phyloP scores from a whole-genome alignment of 2,888 invertebrate species.

The Apomyelois bistriatella region DNA sequence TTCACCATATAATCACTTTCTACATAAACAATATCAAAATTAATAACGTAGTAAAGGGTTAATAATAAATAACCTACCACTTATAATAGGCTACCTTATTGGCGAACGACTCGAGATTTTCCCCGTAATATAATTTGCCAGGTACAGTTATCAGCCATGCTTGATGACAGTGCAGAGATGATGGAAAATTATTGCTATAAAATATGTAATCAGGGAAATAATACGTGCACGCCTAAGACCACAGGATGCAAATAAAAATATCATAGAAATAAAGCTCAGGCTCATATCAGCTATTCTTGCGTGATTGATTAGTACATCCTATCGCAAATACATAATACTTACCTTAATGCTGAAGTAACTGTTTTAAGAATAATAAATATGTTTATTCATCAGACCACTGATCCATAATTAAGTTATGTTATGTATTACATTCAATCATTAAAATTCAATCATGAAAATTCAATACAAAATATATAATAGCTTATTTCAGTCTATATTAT shows the following conservation, averaged over 20 bases:
- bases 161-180: constrained; percentile 27
- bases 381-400: too few species aligned
- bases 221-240: constrained; percentile 14
- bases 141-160: constrained; percentile 14
- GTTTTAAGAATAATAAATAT: too few species aligned
- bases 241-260: neutral
- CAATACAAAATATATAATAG: too few species aligned
- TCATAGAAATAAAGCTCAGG: neutral
- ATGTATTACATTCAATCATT: too few species aligned
- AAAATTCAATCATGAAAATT: too few species aligned
- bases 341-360: too few species aligned
- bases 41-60: neutral
- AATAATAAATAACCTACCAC: neutral
- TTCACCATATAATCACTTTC: neutral
- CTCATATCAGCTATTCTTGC: too few species aligned
- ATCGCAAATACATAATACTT: too few species aligned
- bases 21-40: constrained; percentile 1
- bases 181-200: constrained; percentile 30
- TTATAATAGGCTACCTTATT: neutral
- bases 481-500: too few species aligned
- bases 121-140: constrained; percentile 14
- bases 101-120: constrained; percentile 7
- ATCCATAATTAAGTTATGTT: too few species aligned
- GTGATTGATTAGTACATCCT: too few species aligned
- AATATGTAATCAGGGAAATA: constrained; percentile 22